phyloP scores from a whole-genome alignment of 92 coral and sea anemone species.

The Phenganax subtilis region DNA sequence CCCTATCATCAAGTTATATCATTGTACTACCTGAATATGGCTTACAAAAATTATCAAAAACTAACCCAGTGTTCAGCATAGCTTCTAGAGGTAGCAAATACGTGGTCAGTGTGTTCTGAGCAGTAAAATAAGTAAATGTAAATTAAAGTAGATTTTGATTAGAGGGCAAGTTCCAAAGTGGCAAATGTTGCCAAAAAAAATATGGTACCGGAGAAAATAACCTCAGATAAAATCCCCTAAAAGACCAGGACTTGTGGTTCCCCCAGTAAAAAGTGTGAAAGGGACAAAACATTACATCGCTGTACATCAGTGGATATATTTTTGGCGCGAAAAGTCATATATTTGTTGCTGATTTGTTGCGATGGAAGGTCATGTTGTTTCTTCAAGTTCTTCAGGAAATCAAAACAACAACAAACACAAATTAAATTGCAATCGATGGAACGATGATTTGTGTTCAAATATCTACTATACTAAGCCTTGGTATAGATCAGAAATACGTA shows the following conservation, averaged over 20 bases:
- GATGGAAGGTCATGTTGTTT: slow-evolving; percentile 43
- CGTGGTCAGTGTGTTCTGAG: background rate
- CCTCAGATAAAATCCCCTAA: background rate
- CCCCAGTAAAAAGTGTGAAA: background rate
- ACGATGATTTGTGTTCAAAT: slow-evolving; percentile 30
- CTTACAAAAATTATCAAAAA: background rate
- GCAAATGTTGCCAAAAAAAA: background rate
- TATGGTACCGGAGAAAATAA: slow-evolving; percentile 8
- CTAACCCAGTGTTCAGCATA: slow-evolving; percentile 67
- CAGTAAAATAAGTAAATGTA: no score
- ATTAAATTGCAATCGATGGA: slow-evolving; percentile 27
- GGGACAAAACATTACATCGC: background rate
- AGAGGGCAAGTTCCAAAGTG: background rate
- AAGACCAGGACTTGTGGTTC: no score
- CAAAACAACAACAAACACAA: slow-evolving; percentile 34
- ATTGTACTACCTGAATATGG: no score
- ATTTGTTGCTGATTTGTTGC: slow-evolving; percentile 40
- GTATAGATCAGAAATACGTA: slow-evolving; percentile 55
- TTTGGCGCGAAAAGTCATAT: background rate
- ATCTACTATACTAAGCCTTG: slow-evolving; percentile 46
- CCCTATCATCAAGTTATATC: no score
- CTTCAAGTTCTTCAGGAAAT: slow-evolving; percentile 10
- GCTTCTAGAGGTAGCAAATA: slow-evolving; percentile 17
- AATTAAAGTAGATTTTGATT: no score
- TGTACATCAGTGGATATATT: background rate